phyloP scores from a whole-genome alignment of 1,140 invertebrate species.

The Mizuhopecten yessoensis region DNA sequence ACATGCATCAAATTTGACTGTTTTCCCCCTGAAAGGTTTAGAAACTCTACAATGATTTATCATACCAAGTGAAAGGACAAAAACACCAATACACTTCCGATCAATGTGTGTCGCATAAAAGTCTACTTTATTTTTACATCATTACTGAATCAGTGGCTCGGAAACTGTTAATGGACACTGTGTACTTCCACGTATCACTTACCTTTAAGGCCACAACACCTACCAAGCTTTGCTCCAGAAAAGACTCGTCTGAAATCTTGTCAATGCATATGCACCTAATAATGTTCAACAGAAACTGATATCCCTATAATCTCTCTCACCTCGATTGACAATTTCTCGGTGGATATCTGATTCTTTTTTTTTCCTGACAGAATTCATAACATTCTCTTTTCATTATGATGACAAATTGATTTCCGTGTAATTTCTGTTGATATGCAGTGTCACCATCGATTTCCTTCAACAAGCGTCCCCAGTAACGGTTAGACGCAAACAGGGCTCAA shows the following conservation, averaged over 20 bases:
- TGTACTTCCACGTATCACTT: too few species aligned
- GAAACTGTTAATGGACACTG: too few species aligned
- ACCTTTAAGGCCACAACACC: too few species aligned
- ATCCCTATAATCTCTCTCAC: not conserved
- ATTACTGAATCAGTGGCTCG: too few species aligned
- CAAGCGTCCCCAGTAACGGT: not conserved
- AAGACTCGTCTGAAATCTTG: not conserved
- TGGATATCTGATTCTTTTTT: not conserved
- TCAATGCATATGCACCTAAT: not conserved
- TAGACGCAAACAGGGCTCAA: not conserved
- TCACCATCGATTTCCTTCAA: not conserved
- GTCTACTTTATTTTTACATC: too few species aligned
- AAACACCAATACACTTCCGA: too few species aligned
- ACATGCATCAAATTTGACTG: too few species aligned
- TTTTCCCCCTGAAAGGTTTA: too few species aligned
- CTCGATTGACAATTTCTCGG: not conserved
- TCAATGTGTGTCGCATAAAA: too few species aligned
- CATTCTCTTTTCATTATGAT: conserved; percentile 1
- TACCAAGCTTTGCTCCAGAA: too few species aligned
- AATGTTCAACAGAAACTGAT: not conserved
- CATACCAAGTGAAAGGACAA: too few species aligned
- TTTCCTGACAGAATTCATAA: not conserved
- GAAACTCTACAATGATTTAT: too few species aligned
- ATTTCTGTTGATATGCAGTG: not conserved
- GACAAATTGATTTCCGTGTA: conserved; percentile 16